Percentiles rank a stretch among this genome's conserved stretches.
These are phyloP conservation scores for Oryzias woworae DNA, from an alignment of 2,113 vertebrate species.

Conservation along the genomic window DNA sequence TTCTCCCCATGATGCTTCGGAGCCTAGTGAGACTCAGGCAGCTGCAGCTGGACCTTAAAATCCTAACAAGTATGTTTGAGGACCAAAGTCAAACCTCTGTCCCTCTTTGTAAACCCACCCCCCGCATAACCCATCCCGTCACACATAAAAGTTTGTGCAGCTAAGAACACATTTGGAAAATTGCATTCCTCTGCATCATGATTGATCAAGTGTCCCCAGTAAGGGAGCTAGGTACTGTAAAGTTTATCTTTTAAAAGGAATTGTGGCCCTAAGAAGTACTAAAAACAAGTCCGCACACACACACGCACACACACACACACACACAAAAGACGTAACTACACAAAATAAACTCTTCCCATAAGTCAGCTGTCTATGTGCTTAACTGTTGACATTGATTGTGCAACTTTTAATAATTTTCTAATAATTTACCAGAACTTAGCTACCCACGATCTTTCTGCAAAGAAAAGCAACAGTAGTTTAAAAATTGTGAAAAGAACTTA, in stretches of 20 bases:
- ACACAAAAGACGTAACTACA: too few relatives aligned
- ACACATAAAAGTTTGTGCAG: neutral
- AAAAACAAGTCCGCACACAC: neutral
- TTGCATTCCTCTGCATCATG: too few relatives aligned
- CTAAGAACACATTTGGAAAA: too few relatives aligned
- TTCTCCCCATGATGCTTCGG: conserved; percentile 44
- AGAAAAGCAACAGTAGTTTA: neutral
- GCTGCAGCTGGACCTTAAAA: neutral
- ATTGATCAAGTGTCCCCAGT: too few relatives aligned
- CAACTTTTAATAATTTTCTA: too few relatives aligned
- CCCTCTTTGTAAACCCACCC: neutral
- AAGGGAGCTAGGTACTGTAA: too few relatives aligned
- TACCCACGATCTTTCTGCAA: too few relatives aligned
- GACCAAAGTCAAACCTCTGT: neutral
- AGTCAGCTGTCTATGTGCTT: too few relatives aligned
- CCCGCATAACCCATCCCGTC: neutral
- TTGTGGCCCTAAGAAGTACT: too few relatives aligned
- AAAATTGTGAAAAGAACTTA: neutral
- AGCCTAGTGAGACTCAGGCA: neutral
- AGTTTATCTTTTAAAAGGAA: too few relatives aligned
- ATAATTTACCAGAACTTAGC: neutral
- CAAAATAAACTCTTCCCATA: neutral
- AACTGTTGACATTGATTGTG: neutral
- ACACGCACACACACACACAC: neutral
- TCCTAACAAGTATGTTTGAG: too few relatives aligned